Evolutionary conservation across 1,140 invertebrate genomes (phyloP), one percentile per base, ranked within the genome.

Genomic region (Philotrypesis tridentata): DNA sequence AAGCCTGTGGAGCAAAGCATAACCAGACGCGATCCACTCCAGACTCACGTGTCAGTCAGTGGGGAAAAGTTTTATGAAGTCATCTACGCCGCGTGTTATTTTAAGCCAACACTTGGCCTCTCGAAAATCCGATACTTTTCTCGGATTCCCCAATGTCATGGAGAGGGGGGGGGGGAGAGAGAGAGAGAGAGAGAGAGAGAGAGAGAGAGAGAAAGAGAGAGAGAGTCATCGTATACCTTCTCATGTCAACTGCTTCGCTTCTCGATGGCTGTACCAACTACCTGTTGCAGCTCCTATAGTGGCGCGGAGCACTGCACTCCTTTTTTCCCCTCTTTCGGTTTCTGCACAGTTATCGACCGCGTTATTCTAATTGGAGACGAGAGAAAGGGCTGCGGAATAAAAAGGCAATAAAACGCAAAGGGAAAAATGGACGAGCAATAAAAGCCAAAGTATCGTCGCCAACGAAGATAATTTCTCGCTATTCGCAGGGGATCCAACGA

Each of bases 401-500:
- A 27, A 25, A 21, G 8, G 61, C 61, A 25, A 65, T 65, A 65
- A 65, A 65, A 65, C 48, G 63, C 63, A 65, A 29, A 65, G n/a
- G 9, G 21, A 55, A 55, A n/a, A 55, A 5, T 21, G 5, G 12
- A 43, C 33, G 21, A 21, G 74, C 17, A 37, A 33, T 67, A 67
- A 61, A 31, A 25, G 33, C 14, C 61, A 33, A 48, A 31, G 25
- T 31, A 27, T 23, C 74, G 77, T 84, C 86, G 86, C 85, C 84
- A 87, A 87, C 86, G 86, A 88, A 88, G 85, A 88, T 88, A 87
- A 87, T 87, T 83, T 86, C 72, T 87, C 86, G 33, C 83, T 82
- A 48, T 73, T 40, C 48, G 82, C 82, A 83, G 79, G 74, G 78
- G 72, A 11, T 60, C 78, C 4, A 96, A 97, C 88, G 97, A 98